Conservation (phyloP, 1,140 invertebrate genomes). For the Pseudomyrmex pallidus region DNA sequence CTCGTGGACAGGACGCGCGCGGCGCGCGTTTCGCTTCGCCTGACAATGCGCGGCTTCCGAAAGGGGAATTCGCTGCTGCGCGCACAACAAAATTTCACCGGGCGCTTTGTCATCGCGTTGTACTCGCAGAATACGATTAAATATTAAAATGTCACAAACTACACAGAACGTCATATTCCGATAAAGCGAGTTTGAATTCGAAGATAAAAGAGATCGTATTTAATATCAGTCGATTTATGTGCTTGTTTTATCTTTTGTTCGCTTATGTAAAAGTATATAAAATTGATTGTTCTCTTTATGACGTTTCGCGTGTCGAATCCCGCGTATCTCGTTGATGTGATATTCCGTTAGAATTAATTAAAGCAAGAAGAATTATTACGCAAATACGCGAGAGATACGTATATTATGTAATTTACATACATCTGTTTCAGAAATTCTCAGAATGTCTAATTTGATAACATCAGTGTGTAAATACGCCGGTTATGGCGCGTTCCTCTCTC, state of each 20-base stretch:
- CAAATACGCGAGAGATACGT: neutral
- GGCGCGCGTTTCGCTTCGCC: slow-evolving; percentile 17
- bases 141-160: slow-evolving; percentile 8
- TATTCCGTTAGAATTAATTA: neutral
- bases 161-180: neutral
- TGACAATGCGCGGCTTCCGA: slow-evolving; percentile 45
- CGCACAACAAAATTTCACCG: neutral
- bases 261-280: neutral
- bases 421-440: neutral
- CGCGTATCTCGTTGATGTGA: neutral
- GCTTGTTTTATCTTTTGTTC: neutral
- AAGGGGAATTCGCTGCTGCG: slow-evolving; percentile 17
- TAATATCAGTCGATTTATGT: neutral
- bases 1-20: slow-evolving; percentile 4
- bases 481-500: slow-evolving; percentile 10
- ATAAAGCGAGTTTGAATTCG: slow-evolving; percentile 17
- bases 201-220: neutral
- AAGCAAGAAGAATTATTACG: neutral
- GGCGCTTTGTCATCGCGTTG: slow-evolving; percentile 24
- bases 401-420: too few species aligned
- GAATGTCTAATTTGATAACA: slow-evolving; percentile 24
- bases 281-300: slow-evolving; percentile 9
- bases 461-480: slow-evolving; percentile 6
- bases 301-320: neutral
- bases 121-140: slow-evolving; percentile 6